Percentiles rank a stretch among this genome's conserved stretches.
Evolutionary conservation across 2,888 invertebrate species (phyloP).

Genomic region (Galeruca laticollis): DNA sequence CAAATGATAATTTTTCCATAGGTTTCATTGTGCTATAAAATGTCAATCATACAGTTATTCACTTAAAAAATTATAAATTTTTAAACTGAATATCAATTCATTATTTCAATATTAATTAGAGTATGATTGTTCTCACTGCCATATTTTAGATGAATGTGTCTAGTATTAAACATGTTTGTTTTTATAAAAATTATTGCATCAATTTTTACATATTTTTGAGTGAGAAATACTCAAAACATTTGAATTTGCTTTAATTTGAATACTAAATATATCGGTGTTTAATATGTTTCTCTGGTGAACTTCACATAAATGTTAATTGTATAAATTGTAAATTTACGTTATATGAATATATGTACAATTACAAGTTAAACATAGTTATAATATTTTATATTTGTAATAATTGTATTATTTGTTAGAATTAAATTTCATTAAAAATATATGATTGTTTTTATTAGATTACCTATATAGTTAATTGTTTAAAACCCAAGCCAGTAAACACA

Average conservation of each 20-base stretch:
- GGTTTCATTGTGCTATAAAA: too few species aligned
- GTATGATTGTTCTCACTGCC: neutral
- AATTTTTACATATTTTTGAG: neutral
- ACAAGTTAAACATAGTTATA: constrained; percentile 45
- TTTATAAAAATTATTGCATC: neutral
- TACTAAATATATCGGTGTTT: constrained; percentile 22
- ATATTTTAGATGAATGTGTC: constrained; percentile 1
- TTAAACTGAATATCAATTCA: too few species aligned
- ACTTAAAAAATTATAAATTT: too few species aligned
- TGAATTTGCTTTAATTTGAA: neutral
- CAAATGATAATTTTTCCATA: too few species aligned
- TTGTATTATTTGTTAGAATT: constrained; percentile 48
- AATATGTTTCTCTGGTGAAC: constrained; percentile 18
- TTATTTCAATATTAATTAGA: neutral
- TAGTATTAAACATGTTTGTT: neutral
- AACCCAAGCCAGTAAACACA: too few species aligned
- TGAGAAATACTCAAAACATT: neutral
- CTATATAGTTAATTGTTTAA: too few species aligned
- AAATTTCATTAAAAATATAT: constrained; percentile 39
- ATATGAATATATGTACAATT: constrained; percentile 43
- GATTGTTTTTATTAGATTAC: neutral
- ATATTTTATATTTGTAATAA: constrained; percentile 51
- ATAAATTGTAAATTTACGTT: constrained; percentile 48
- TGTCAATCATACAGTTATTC: too few species aligned
- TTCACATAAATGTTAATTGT: constrained; percentile 43